Evolutionary conservation across 2,888 invertebrate species (phyloP).

Genomic region (Cerceris ruficornis): DNA sequence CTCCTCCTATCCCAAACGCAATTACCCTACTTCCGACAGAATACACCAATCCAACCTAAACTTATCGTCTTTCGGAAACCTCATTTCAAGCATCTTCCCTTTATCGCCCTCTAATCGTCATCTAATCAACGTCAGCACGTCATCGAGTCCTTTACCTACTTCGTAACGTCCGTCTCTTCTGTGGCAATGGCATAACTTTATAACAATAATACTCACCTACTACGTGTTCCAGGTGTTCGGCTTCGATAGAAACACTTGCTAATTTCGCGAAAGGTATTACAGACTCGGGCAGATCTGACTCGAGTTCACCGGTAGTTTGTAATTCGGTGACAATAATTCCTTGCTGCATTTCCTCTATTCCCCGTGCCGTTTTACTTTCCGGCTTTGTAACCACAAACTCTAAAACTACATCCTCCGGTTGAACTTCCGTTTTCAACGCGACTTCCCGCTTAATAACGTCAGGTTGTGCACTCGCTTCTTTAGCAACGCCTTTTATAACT

Average conservation of each 20-base stretch:
- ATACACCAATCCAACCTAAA: not conserved
- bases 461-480: slow-evolving; percentile 81
- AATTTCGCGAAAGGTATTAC: slow-evolving; percentile 81
- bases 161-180: slow-evolving; percentile 49
- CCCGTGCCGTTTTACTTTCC: slow-evolving; percentile 72
- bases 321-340: slow-evolving; percentile 83
- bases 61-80: not conserved
- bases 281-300: slow-evolving; percentile 80
- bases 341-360: slow-evolving; percentile 78
- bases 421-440: slow-evolving; percentile 76
- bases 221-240: slow-evolving; percentile 72
- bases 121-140: slow-evolving; percentile 27
- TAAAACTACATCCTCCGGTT: slow-evolving; percentile 68
- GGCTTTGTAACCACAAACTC: slow-evolving; percentile 72
- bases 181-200: slow-evolving; percentile 52
- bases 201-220: slow-evolving; percentile 74
- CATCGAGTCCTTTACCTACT: slow-evolving; percentile 31
- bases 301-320: slow-evolving; percentile 82
- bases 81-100: not conserved
- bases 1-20: slow-evolving; percentile 10
- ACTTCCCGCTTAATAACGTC: slow-evolving; percentile 81
- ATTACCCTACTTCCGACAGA: slow-evolving; percentile 21
- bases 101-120: not conserved
- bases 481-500: slow-evolving; percentile 80
- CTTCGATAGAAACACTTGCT: slow-evolving; percentile 78